Base-by-base conservation (phyloP, 2,113 vertebrate genomes). In the Rhabdomys dilectus region DNA sequence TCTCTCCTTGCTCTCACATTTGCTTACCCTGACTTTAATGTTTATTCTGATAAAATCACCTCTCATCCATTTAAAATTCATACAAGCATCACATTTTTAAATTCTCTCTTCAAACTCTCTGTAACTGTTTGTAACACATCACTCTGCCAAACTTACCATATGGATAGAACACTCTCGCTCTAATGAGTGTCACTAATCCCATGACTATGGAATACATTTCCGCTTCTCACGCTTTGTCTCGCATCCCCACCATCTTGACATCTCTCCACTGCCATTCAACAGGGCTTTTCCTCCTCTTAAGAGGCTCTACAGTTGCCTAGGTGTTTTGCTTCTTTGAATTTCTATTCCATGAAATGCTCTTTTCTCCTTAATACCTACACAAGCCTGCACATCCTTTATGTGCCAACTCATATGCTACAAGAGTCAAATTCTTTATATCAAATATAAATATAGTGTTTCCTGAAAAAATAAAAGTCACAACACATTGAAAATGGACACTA, bases 161-260 rank as follows among this genome's bases (percentile, higher is more conserved):
- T 53, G 51, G 78, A 70, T 64, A 64, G 16, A 89, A 60, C 81
- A 24, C 26, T 89, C 15, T 45, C 7, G 0, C 22, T 94, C 72
- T 96, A 94, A 81, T 75, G 60, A 95, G 13, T 80, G 36, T 84
- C 70, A 87, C n/a, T 48, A 76, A 66, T 48, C 81, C 26, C 26
- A 64, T 9, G 62, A 13, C 34, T 64, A 6, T 91, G 76, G 34
- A 90, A 84, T 85, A 88, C 17, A 45, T 92, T 88, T 92, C 29
- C 17, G 91, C 2, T 7, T 73, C 19, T 68, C 7, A 88, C 56
- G 22, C 56, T 87, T 24, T 48, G 11, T 53, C 64, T 21, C 10
- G 3, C 6, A 53, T 78, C 10, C 7, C 45, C 3, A 91, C 70
- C 39, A 72, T 64, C 72, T 62, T 86, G 22, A 56, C 53, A 6